phyloP scores from a whole-genome alignment of 2,797 vertebrate species.

The Anabacerthia variegaticeps region DNA sequence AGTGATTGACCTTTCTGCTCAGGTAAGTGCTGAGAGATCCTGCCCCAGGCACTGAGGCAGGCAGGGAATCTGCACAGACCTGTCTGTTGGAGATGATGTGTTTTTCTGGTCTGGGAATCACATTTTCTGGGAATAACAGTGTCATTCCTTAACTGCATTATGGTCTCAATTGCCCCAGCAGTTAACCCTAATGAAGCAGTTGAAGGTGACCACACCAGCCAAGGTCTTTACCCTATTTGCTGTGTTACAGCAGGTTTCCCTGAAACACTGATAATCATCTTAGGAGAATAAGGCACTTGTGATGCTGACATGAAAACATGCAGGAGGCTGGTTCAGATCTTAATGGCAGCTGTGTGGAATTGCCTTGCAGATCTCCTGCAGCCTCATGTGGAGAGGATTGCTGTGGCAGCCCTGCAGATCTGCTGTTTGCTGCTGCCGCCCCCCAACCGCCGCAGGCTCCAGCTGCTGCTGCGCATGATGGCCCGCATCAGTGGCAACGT shows the following conservation, averaged over 20 bases:
- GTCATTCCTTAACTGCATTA: neutral
- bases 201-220: neutral
- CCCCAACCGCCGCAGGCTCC: neutral
- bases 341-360: neutral
- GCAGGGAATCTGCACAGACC: neutral
- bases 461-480: constrained; percentile 7
- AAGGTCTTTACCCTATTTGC: too few species aligned
- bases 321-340: neutral
- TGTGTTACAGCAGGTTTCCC: neutral
- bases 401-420: neutral
- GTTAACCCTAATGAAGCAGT: neutral
- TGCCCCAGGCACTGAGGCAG: neutral
- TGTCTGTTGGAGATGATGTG: neutral
- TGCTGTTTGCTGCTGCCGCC: neutral
- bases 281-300: neutral
- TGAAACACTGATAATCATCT: neutral
- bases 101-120: neutral
- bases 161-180: neutral
- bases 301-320: neutral
- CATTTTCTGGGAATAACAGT: neutral
- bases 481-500: neutral
- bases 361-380: neutral
- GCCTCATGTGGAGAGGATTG: neutral
- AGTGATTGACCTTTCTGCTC: neutral
- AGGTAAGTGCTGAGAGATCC: neutral